phyloP scores from a whole-genome alignment of 1,140 invertebrate genomes.

The Rhopalosiphum padi region DNA sequence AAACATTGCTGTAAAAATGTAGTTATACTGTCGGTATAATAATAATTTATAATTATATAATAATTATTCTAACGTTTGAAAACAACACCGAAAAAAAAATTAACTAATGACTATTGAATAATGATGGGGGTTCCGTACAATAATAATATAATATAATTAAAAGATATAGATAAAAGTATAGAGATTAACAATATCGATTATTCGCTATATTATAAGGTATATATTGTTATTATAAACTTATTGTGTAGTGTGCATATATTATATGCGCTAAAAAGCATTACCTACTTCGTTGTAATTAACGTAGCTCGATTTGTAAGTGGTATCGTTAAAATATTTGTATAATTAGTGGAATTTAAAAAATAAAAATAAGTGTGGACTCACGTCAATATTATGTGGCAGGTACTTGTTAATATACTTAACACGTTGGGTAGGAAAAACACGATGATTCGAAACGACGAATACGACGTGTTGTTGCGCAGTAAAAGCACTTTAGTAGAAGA shows the following conservation, averaged over 20 bases:
- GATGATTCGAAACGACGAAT: not conserved
- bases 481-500: not conserved
- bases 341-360: not conserved
- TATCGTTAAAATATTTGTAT: not conserved
- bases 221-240: not conserved
- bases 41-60: not conserved
- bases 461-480: not conserved
- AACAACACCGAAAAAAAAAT: not conserved
- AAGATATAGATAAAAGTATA: not conserved
- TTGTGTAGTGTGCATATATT: not conserved
- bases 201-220: not conserved
- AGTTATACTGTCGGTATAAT: not conserved
- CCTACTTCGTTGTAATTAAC: not conserved
- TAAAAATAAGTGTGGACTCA: not conserved
- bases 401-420: not conserved
- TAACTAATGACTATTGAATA: not conserved
- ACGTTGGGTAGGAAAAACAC: not conserved
- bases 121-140: not conserved
- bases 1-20: not conserved
- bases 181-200: not conserved
- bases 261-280: not conserved
- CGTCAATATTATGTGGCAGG: not conserved
- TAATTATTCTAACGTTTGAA: not conserved
- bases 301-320: not conserved
- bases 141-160: not conserved